phyloP scores from a whole-genome alignment of 1,140 invertebrate genomes.

The Tetragonula clypearis region DNA sequence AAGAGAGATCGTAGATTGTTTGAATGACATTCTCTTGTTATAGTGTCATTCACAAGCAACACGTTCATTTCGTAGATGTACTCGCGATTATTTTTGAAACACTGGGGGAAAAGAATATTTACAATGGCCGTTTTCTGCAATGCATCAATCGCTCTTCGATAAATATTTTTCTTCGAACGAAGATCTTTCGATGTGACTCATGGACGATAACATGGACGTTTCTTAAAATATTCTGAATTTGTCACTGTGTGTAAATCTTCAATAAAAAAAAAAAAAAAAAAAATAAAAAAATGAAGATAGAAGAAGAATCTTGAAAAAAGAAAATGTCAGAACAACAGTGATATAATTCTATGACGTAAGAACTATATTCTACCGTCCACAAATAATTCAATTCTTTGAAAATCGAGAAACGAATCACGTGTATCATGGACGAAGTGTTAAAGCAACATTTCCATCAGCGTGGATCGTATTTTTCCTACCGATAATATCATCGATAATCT shows the following conservation, averaged over 20 bases:
- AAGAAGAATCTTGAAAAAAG: neutral
- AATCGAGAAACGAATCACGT: neutral
- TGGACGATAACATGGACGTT: neutral
- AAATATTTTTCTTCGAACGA: slow-evolving; percentile 20
- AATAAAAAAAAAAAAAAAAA: too few relatives aligned
- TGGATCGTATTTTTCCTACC: neutral
- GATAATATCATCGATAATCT: neutral
- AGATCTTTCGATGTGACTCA: neutral
- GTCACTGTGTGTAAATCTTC: neutral
- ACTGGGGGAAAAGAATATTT: neutral
- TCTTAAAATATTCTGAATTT: neutral
- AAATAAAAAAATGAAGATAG: too few relatives aligned
- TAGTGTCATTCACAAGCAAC: neutral
- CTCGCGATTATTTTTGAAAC: neutral
- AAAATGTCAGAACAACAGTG: neutral
- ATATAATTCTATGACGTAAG: neutral
- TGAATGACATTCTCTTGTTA: neutral
- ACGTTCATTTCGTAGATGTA: too few relatives aligned
- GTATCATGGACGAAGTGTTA: too few relatives aligned
- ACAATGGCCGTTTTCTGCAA: neutral
- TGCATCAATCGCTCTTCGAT: neutral
- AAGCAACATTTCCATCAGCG: neutral
- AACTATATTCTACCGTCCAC: neutral
- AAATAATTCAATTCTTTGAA: neutral
- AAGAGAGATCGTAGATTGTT: neutral